phyloP scores from a whole-genome alignment of 2,888 invertebrate species.

The Mechanitis mazaeus region DNA sequence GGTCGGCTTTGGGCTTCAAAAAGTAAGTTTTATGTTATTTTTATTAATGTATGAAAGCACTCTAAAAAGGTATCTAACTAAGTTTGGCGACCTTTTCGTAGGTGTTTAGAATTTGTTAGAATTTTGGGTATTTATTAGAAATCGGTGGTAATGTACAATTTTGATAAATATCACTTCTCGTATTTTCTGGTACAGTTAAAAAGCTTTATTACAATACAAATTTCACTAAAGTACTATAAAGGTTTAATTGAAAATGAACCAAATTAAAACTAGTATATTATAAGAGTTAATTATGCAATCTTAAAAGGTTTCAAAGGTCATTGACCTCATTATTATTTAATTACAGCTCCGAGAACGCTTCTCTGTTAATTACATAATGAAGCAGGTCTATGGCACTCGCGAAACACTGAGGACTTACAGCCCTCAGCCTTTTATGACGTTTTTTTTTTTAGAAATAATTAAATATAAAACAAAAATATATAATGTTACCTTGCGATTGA shows the following conservation, averaged over 20 bases:
- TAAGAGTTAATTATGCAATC: constrained; percentile 16
- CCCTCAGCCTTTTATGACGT: background rate
- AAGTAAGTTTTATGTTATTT: constrained; percentile 77
- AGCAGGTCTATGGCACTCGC: constrained; percentile 4
- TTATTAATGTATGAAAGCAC: background rate
- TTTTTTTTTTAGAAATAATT: background rate
- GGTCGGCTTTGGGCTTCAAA: constrained; percentile 87
- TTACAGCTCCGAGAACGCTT: constrained; percentile 8
- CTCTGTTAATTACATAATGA: constrained; percentile 5
- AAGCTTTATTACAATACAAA: too few relatives aligned
- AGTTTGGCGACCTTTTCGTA: background rate
- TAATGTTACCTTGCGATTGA: too few relatives aligned
- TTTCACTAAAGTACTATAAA: too few relatives aligned
- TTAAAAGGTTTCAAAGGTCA: constrained; percentile 20
- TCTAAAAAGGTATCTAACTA: background rate
- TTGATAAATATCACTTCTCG: too few relatives aligned
- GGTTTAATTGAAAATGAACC: too few relatives aligned
- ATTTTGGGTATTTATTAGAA: too few relatives aligned
- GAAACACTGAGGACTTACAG: background rate
- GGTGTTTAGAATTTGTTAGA: too few relatives aligned
- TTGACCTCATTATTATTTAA: constrained; percentile 24
- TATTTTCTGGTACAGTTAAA: too few relatives aligned
- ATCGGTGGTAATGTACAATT: too few relatives aligned
- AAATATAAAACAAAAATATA: background rate
- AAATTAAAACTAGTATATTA: background rate